Base-by-base conservation (phyloP, 2,797 vertebrate genomes). In the Anomalospiza imberbis region DNA sequence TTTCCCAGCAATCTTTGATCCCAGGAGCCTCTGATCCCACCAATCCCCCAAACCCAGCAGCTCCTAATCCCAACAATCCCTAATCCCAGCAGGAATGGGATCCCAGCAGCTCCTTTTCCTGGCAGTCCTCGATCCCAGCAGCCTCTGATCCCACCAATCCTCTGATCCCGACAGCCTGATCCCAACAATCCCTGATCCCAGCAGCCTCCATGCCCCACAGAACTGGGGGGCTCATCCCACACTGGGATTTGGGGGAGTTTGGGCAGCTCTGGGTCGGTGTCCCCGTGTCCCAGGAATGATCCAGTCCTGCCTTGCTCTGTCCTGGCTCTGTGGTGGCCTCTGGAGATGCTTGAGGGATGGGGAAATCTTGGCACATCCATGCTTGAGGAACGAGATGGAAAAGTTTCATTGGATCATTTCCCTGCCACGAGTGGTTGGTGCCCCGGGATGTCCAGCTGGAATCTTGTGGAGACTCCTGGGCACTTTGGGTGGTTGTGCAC, bases 301-400 rank as follows among this genome's bases (percentile, higher is more conserved):
- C 40, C 58, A 4, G 47, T 22, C 85, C 45, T 51, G 44, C 40
- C 44, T 8, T 3, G 50, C 15, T 28, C 57, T 12, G 0, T 0
- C 10, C 45, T 10, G 42, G 53, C 36, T 2, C 1, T 1, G 6
- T 4, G 19, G 38, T 25, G 50, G 17, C 40, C 10, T 0, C 1
- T 5, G 51, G 34, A 47, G 13, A 7, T 7, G 4, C 47, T 13
- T 3, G 14, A 61, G 55, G 32, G 24, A 4, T 10, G 17, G 65
- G 65, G 26, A 57, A 20, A 2, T 16, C 48, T 44, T 25, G 73
- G n/a, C 14, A 9, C 24, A 5, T 62, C 76, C 13, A 1, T 4
- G 3, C 13, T 13, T 24, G 61, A 70, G 38, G n/a, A 20, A 5
- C 1, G 12, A 21, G 22, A 7, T 13, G 77, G 36, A 66, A 13